Evolutionary conservation across 1,140 invertebrate species (phyloP), one percentile per base, ranked within the genome.

Genomic region (Plutomurus gul): DNA sequence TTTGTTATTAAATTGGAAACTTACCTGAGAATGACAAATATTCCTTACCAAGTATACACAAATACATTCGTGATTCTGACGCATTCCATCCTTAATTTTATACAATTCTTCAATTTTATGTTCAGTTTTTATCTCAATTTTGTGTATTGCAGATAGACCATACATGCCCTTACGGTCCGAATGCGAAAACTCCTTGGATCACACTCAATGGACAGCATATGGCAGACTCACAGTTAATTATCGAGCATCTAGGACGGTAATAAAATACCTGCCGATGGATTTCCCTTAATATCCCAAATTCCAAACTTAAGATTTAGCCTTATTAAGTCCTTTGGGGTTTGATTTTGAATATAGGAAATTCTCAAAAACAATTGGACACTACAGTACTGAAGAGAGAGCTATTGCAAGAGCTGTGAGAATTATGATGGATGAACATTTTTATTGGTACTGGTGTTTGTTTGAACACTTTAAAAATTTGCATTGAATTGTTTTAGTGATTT

Each of bases 181-280:
- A 78, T 20, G 84, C 81, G 8, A 85, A 83, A 75, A 82, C 76
- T 36, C 87, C 87, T 2, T 88, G 86, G 86, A 87, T 88, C 30
- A 84, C 84, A 25, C 84, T 85, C 27, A 87, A 87, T 74, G 86
- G 86, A 2, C 73, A 84, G 70, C 77, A 84, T 3, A 81, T 87
- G 0, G 81, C 84, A 1, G 87, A 87, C 75, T 86, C 87, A 3
- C 40, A 82, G 65, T 33, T 79, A 8, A 82, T 82, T 40, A 76
- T 82, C 25, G 77, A 82, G 16, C 60, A 30, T 65, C 47, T 82
- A 27, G 37, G 36, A 25, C 46, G 22, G 36, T 75, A 33, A 6
- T 10, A 47, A 47, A 8, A 13, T 47, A n/a, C n/a, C n/a, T n/a
- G n/a, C n/a, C n/a, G n/a, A n/a, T n/a, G n/a, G n/a, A n/a, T n/a